Base-by-base conservation (phyloP, 1,140 invertebrate species). In the Ruditapes philippinarum region DNA sequence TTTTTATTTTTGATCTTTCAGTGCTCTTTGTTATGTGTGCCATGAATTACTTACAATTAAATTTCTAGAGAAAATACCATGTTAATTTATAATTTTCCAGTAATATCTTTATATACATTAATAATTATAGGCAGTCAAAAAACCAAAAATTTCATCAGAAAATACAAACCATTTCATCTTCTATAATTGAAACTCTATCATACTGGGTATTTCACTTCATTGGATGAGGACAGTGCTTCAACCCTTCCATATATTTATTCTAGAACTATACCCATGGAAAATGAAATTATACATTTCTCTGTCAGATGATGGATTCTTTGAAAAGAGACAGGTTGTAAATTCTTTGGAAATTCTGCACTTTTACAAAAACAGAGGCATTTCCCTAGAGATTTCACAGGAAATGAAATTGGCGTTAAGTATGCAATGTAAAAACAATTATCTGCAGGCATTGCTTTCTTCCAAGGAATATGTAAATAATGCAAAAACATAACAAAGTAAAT, bases 341-440 rank as follows among this genome's bases (percentile, higher is more conserved):
- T 78, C 0, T n/a, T 49, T 49, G 73, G 28, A 78, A 33, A 78
- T 28, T 78, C 28, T 11, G 73, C n/a, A 78, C 45, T 40, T n/a
- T 54, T 78, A 38, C 22, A 49, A 19, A 57, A 40, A 17, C 65
- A 70, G 57, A n/a, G 38, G 33, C 28, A n/a, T 12, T 28, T 70
- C 65, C 65, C 65, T 19, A 19, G 65, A 70, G 65, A 9, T 70
- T 70, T 70, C 65, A 38, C 65, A 70, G 65, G 65, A 70, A 38
- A 70, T 70, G 65, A 70, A 70, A 70, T 36, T 70, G 36, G 22
- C 36, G 65, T 70, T 38, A 51, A 49, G 9, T 78, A 19, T 49
- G 73, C 49, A 45, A 78, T 78, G 73, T 31, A 78, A 49, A 78
- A 78, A 31, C 42, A 49, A 54, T 49, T 49, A 78, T 33, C 73